Percentiles rank a stretch among this genome's conserved stretches.
These are phyloP conservation scores for Castor canadensis DNA, from an alignment of 2,113 vertebrate species.

Conservation along the genomic window DNA sequence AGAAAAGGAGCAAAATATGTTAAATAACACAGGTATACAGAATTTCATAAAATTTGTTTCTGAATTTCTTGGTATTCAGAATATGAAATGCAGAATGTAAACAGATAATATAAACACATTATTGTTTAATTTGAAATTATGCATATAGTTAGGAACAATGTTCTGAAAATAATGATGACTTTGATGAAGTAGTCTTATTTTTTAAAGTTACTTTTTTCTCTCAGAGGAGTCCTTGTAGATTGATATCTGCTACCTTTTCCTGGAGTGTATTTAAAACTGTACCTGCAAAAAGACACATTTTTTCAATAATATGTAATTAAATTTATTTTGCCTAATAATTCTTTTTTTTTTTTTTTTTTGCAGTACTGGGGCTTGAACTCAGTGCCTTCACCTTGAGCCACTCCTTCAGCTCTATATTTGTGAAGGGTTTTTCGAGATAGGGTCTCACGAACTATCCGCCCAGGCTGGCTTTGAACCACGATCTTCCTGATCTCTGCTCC, in stretches of 20 bases:
- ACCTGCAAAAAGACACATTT: background rate
- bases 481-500: no score
- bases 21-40: background rate
- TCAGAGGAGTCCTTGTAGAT: background rate
- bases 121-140: slow-evolving; percentile 14
- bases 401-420: no score
- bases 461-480: no score
- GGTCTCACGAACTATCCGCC: no score
- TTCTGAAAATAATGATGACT: background rate
- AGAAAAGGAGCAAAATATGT: background rate
- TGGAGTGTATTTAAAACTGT: background rate
- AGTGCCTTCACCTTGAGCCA: no score
- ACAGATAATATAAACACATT: background rate
- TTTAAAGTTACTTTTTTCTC: background rate
- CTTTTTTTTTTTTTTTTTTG: background rate
- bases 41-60: slow-evolving; percentile 27
- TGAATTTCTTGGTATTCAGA: background rate
- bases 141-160: background rate
- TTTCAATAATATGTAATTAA: background rate
- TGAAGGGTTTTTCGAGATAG: no score
- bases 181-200: background rate
- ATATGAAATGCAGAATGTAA: background rate
- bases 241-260: background rate
- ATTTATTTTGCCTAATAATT: background rate
- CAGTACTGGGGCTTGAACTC: no score